Evolutionary conservation across 2,797 vertebrate genomes (phyloP), one percentile per base, ranked within the genome.

Genomic region (Fistularia commersonii): DNA sequence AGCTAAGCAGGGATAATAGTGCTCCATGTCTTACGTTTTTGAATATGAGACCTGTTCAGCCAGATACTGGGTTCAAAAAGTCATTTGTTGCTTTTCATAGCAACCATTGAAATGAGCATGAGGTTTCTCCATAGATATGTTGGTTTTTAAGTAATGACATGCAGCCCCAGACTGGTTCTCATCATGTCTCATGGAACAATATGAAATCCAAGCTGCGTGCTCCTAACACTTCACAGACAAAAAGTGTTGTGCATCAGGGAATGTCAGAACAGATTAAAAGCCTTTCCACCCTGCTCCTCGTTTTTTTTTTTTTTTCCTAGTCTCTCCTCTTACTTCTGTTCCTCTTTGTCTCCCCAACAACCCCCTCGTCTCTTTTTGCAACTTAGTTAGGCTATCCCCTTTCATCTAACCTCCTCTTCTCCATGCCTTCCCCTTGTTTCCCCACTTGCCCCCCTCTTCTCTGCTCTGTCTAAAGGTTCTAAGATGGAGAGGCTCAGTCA

Each of bases 191-290:
- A 62, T 74, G 61, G 74, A 85, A 85, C 74, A 79, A 80, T 83
- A 67, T 69, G 65, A 81, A 86, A 86, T 87, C 77, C 81, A 85
- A 83, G 71, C 75, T 32, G 48, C 50, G 57, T 34, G 76, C 77
- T 79, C 46, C 0, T 23, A 80, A 72, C 69, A 36, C 69, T 78
- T 72, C 15, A 34, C 63, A 57, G 46, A 61, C 60, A 70, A 53
- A 78, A 79, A 65, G 67, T 70, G 75, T 79, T 60, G 66, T 77
- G 76, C 66, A 72, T 79, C 67, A 61, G 66, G 65, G 64, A 79
- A 68, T 37, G 75, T 82, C 82, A 72, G 77, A 83, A 70, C 68
- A 79, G 77, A 88, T 87, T 83, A 86, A 80, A 80, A 80, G 64
- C 60, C 23, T 31, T 57, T 45, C 51, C 14, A 32, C 70, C 53